Conservation (phyloP, 2,797 vertebrate genomes). For the Eutrigla gurnardus region DNA sequence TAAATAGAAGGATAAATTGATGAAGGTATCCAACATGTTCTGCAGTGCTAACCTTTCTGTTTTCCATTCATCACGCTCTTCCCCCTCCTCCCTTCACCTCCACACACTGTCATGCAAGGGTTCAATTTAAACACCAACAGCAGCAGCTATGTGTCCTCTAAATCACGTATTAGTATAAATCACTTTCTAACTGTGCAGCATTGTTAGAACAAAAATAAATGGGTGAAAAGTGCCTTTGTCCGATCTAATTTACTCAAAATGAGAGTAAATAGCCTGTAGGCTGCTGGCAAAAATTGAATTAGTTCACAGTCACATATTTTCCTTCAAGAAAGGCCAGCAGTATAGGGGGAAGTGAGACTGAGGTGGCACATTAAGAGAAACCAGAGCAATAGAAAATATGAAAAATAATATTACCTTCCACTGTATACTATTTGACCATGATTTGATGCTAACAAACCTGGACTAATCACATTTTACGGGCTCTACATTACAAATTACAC, state of each 20-base stretch:
- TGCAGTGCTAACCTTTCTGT: conserved; percentile 18
- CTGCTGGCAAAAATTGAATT: neutral
- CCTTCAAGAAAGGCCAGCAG: neutral
- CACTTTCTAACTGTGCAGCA: conserved; percentile 24
- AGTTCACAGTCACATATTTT: conserved; percentile 6
- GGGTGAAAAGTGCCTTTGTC: conserved; percentile 3
- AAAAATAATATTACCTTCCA: neutral
- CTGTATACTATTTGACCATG: neutral
- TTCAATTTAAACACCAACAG: conserved; percentile 36
- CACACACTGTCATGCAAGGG: conserved; percentile 9
- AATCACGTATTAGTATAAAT: conserved; percentile 43
- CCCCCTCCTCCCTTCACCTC: conserved; percentile 11
- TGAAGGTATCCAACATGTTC: conserved; percentile 31
- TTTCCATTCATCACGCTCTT: conserved; percentile 28
- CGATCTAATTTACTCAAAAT: neutral
- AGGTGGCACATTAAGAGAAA: neutral
- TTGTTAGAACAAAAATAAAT: neutral
- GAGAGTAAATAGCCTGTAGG: neutral
- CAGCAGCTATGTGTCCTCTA: conserved; percentile 21
- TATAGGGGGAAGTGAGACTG: neutral
- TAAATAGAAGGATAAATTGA: conserved; percentile 16
- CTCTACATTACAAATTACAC: neutral
- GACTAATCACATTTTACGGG: conserved; percentile 4
- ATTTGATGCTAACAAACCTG: neutral
- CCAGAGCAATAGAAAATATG: neutral